A percentile compares a stretch with the other conserved stretches of the same genome.
Conservation (phyloP, 2,888 invertebrate species). For the Elaeidobius kamerunicus region DNA sequence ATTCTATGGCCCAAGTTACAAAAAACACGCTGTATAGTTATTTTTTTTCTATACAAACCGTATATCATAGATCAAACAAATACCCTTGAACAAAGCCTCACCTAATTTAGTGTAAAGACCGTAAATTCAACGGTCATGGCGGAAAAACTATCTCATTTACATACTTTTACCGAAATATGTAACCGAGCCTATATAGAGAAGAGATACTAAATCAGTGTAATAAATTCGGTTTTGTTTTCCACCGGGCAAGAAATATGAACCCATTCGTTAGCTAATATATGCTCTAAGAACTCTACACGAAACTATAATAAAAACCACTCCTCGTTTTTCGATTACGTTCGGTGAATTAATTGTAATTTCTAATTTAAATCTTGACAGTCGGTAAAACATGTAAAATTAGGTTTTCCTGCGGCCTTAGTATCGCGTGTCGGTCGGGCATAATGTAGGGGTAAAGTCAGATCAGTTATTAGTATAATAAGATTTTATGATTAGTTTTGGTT, state of each 20-base stretch:
- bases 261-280: conserved; percentile 24
- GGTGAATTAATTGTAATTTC: conserved; percentile 26
- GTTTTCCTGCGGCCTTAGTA: conserved; percentile 9
- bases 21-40: no score
- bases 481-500: conserved; percentile 6
- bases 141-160: conserved; percentile 25
- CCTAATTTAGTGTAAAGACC: conserved; percentile 10
- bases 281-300: conserved; percentile 22
- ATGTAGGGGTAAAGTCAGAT: conserved; percentile 15
- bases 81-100: background rate
- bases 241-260: conserved; percentile 29
- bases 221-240: conserved; percentile 27
- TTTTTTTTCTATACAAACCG: no score
- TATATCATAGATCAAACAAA: no score
- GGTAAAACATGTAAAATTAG: conserved; percentile 26
- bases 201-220: conserved; percentile 26
- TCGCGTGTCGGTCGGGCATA: conserved; percentile 12
- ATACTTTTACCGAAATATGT: conserved; percentile 29
- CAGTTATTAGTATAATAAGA: conserved; percentile 22
- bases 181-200: conserved; percentile 26
- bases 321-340: conserved; percentile 22
- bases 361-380: conserved; percentile 29
- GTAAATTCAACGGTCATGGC: conserved; percentile 13
- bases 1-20: no score
- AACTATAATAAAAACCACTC: conserved; percentile 26